Conservation (phyloP, 2,888 invertebrate genomes). For the Gisinianus flammeolus region DNA sequence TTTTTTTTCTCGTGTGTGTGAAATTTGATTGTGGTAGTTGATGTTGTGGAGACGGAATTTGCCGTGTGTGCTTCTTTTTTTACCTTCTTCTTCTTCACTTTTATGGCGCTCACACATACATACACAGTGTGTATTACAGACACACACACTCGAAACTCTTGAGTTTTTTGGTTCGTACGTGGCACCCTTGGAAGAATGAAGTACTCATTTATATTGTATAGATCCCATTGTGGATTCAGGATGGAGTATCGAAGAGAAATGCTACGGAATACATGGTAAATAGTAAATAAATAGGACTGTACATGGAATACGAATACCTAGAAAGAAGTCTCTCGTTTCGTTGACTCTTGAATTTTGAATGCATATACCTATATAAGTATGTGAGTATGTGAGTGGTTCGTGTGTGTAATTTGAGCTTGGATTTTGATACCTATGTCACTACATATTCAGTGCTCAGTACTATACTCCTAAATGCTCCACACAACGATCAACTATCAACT, state of each 20-base stretch:
- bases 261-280: not conserved
- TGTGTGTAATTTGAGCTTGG: not conserved
- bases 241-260: not conserved
- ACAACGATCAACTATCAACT: too few species aligned
- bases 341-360: not conserved
- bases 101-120: not conserved
- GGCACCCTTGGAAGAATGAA: not conserved
- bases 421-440: not conserved
- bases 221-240: not conserved
- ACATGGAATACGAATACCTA: too few species aligned
- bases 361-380: too few species aligned
- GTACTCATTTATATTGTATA: constrained; percentile 5
- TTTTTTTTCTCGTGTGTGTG: not conserved
- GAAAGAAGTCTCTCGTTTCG: too few species aligned
- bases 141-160: not conserved
- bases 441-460: too few species aligned
- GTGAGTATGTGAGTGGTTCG: not conserved
- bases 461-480: too few species aligned
- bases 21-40: not conserved
- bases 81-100: not conserved
- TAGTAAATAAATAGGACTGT: not conserved
- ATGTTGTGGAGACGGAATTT: not conserved
- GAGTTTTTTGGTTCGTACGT: not conserved
- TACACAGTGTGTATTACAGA: not conserved
- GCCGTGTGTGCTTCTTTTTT: not conserved